Conservation (phyloP, 1,140 invertebrate species). For the Euglossa dilemma region DNA sequence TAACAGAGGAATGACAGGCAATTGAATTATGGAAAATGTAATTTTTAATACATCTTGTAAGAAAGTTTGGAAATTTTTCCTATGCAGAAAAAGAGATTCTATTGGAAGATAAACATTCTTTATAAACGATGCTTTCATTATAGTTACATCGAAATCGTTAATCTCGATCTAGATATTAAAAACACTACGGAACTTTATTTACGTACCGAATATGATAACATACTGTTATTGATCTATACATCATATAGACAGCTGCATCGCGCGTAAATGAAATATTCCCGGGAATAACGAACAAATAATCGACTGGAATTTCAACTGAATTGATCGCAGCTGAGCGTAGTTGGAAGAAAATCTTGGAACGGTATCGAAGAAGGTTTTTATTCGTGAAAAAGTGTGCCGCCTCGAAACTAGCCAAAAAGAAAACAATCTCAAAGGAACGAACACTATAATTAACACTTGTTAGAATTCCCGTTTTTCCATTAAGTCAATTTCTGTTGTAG, state of each 20-base stretch:
- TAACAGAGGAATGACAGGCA: background rate
- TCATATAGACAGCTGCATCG: background rate
- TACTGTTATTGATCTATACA: no score
- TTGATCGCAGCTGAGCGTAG: background rate
- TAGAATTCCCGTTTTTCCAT: constrained; percentile 4
- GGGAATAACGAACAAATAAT: background rate
- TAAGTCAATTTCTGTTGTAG: constrained; percentile 83
- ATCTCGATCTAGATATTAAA: background rate
- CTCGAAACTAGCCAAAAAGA: background rate
- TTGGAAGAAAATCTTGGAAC: background rate
- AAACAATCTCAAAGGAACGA: background rate
- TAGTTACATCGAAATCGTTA: background rate
- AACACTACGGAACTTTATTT: background rate
- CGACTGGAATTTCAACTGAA: background rate
- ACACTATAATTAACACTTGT: background rate
- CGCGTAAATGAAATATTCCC: background rate
- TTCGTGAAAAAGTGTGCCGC: background rate
- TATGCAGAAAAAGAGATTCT: background rate
- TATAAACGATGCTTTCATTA: background rate
- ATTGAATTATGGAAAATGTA: constrained; percentile 2
- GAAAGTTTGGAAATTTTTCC: background rate
- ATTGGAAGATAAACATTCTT: background rate
- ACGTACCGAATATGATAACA: background rate
- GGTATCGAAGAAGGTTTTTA: background rate
- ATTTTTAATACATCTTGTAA: background rate